Conservation (phyloP, 2,113 vertebrate genomes). For the Mormyrus iriodes region DNA sequence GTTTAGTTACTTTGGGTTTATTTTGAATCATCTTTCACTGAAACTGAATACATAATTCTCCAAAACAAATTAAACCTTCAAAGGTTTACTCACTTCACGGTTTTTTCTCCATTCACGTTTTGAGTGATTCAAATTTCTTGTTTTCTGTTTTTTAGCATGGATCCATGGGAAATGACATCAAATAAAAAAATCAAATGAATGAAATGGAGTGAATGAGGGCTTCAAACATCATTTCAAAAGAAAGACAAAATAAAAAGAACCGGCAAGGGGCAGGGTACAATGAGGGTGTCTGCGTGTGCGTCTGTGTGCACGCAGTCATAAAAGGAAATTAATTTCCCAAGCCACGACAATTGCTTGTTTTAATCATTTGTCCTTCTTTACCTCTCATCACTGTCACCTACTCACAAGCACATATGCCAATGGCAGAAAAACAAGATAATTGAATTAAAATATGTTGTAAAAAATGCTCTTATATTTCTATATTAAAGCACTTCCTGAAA, state of each 20-base stretch:
- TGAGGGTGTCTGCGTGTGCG: not conserved
- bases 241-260: not conserved
- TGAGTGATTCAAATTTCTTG: not conserved
- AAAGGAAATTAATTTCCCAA: constrained; percentile 3
- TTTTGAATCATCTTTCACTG: not conserved
- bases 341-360: not conserved
- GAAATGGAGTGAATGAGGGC: not conserved
- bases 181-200: not conserved
- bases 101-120: not conserved
- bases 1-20: not conserved
- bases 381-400: constrained; percentile 17
- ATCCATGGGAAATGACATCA: not conserved
- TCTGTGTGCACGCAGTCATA: not conserved
- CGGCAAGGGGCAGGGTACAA: not conserved
- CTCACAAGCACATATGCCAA: not conserved
- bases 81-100: not conserved
- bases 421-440: constrained; percentile 15
- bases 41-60: not conserved
- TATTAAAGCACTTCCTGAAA: not conserved
- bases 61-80: not conserved
- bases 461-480: not conserved
- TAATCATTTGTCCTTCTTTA: constrained; percentile 16
- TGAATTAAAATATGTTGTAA: constrained; percentile 19
- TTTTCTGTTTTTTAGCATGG: not conserved
- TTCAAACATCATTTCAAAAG: not conserved